Evolutionary conservation across 2,888 invertebrate species (phyloP).

Genomic region (Drosophila algonquin): DNA sequence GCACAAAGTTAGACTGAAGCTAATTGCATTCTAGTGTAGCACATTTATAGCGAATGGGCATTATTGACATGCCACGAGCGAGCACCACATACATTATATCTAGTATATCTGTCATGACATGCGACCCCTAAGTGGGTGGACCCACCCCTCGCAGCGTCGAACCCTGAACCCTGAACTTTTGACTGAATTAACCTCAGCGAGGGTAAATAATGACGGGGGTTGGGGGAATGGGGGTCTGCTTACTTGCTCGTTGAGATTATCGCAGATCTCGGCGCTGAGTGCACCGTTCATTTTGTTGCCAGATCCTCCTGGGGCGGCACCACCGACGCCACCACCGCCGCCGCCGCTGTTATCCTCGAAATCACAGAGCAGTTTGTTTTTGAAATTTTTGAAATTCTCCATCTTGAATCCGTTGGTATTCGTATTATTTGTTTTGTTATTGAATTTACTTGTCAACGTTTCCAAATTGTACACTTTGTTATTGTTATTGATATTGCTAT

Average conservation of each 20-base stretch:
- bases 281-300: constrained; percentile 82
- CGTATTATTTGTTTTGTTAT: constrained; percentile 82
- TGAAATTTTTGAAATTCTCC: constrained; percentile 84
- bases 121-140: constrained; percentile 7
- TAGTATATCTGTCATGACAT: constrained; percentile 24
- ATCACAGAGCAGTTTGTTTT: constrained; percentile 83
- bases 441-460: constrained; percentile 81
- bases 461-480: constrained; percentile 81
- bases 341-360: constrained; percentile 72
- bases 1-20: constrained; percentile 53
- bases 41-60: constrained; percentile 59
- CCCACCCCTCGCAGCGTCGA: not conserved
- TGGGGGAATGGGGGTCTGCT: constrained; percentile 45
- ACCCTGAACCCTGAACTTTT: constrained; percentile 53
- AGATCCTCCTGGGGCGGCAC: constrained; percentile 38
- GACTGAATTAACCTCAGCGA: constrained; percentile 21
- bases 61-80: constrained; percentile 55
- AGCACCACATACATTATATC: constrained; percentile 1
- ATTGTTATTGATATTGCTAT: constrained; percentile 62
- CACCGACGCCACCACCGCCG: constrained; percentile 15
- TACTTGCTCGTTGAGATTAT: constrained; percentile 84
- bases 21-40: constrained; percentile 38
- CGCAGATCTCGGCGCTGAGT: constrained; percentile 83
- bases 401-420: constrained; percentile 83
- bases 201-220: not conserved